Evolutionary conservation across 1,140 invertebrate genomes (phyloP), one percentile per base, ranked within the genome.

Genomic region (Gonatopus flavifemur): DNA sequence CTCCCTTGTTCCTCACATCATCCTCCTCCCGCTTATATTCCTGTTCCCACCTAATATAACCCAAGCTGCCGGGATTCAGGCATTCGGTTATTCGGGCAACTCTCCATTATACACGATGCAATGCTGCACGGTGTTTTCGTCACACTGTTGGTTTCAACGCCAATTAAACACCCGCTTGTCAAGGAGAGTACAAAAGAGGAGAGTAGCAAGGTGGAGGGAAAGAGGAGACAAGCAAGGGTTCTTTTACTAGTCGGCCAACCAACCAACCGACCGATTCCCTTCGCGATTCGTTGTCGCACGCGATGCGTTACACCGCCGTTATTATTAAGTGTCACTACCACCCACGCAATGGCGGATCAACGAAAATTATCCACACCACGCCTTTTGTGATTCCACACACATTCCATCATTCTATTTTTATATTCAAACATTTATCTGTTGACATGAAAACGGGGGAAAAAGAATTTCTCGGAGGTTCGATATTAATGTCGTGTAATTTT

Each of bases 91-190:
- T 75, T 75, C 69, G 67, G 67, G 66, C 70, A 70, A 75, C 69
- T 69, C 68, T 64, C n/a, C n/a, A n/a, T n/a, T n/a, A n/a, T n/a
- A n/a, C n/a, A n/a, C n/a, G n/a, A n/a, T n/a, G n/a, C n/a, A n/a
- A n/a, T n/a, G 69, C 68, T 41, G 50, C 46, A 52, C 54, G 56
- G 64, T 69, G 62, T 70, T 67, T 57, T 68, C 75, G 76, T 77
- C 76, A 76, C 75, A 76, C 73, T 67, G 69, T 67, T 78, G 75
- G 66, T 78, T 78, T 77, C 74, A 78, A 78, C 76, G 76, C 76
- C 74, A 78, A 77, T 77, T 78, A 76, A 77, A 76, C 76, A 78
- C 69, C 69, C 74, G 74, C 74, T 74, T 76, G 74, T 78, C 76
- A 77, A 75, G 76, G 69, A 73, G 69, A 71, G 66, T 55, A 16